Evolutionary conservation across 2,797 vertebrate species (phyloP).

Genomic region (Xiphorhynchus erythropygius): DNA sequence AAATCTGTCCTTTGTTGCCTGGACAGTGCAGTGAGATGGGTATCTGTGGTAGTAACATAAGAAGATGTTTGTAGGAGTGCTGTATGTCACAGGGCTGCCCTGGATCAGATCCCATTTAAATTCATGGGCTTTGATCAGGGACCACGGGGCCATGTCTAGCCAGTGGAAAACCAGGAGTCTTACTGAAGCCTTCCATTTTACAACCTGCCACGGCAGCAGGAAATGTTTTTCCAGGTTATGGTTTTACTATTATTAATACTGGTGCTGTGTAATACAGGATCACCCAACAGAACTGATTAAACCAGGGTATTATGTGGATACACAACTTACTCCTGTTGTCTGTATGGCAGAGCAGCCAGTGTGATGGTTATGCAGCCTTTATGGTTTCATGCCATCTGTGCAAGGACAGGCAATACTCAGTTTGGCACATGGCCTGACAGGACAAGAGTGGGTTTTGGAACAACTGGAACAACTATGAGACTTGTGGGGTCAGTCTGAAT

Average conservation of each 20-base stretch:
- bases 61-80: conserved; percentile 16
- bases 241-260: neutral
- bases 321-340: neutral
- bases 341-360: neutral
- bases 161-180: neutral
- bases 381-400: neutral
- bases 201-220: neutral
- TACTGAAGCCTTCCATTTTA: neutral
- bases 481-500: neutral
- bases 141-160: neutral
- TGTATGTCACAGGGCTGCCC: neutral
- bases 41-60: conserved; percentile 11
- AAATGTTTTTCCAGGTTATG: neutral
- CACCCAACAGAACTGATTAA: neutral
- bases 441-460: neutral
- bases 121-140: neutral
- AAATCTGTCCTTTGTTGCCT: neutral
- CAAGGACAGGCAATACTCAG: neutral
- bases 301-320: neutral
- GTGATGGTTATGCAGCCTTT: neutral
- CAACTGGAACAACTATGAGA: neutral
- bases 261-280: neutral
- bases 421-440: neutral
- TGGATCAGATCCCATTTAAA: neutral
- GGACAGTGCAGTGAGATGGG: neutral